A percentile compares a stretch with the other conserved stretches of the same genome.
These are phyloP conservation scores for Microvelia longipes DNA, from an alignment of 1,140 invertebrate species.

Conservation along the genomic window DNA sequence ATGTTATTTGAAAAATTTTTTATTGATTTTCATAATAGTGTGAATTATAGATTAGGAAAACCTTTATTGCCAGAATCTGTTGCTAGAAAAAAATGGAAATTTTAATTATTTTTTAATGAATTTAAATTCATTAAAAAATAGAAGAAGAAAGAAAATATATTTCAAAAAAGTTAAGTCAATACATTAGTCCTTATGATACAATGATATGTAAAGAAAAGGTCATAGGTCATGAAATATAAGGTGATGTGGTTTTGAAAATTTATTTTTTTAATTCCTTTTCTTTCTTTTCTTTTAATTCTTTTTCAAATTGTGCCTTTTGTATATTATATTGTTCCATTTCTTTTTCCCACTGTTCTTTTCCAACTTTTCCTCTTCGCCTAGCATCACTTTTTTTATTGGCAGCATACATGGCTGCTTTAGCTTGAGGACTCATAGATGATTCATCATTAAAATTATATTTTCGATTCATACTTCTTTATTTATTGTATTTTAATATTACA, in stretches of 20 bases:
- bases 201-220: not conserved
- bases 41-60: not conserved
- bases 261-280: not conserved
- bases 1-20: not conserved
- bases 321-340: not conserved
- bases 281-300: not conserved
- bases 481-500: not conserved
- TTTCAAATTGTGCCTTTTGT: not conserved
- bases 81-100: not conserved
- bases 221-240: not conserved
- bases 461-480: not conserved
- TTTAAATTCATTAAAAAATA: not conserved
- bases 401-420: not conserved
- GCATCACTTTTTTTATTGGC: not conserved
- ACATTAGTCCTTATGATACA: not conserved
- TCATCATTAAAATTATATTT: not conserved
- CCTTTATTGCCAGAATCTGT: not conserved
- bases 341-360: not conserved
- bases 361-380: not conserved
- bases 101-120: not conserved
- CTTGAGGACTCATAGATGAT: not conserved
- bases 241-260: not conserved
- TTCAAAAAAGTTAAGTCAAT: not conserved
- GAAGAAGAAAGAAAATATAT: not conserved
- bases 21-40: not conserved